A percentile compares a stretch with the other conserved stretches of the same genome.
Conservation (phyloP, 2,888 invertebrate species). For the Drosophila formosana region DNA sequence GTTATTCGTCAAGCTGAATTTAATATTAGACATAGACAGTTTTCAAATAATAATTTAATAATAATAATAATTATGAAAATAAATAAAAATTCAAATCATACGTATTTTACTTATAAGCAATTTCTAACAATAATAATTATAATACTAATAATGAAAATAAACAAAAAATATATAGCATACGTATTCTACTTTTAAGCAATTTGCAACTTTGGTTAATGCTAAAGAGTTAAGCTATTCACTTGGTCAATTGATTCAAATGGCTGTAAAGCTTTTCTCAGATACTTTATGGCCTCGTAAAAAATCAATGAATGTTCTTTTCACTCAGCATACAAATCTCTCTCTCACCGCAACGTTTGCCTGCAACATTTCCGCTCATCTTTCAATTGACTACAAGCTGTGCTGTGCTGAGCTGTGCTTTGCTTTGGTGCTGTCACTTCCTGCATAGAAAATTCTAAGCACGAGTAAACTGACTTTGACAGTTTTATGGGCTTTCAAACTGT, state of each 20-base stretch:
- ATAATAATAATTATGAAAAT: no score
- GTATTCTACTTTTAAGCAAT: neutral
- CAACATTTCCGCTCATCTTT: constrained; percentile 62
- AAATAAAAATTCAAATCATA: no score
- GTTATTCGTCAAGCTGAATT: neutral
- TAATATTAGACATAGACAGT: neutral
- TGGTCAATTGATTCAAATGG: constrained; percentile 31
- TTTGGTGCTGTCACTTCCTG: constrained; percentile 68
- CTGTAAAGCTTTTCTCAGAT: constrained; percentile 22
- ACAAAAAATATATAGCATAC: no score
- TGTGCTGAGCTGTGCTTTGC: constrained; percentile 15
- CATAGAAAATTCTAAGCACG: constrained; percentile 63
- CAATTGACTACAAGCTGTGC: constrained; percentile 36
- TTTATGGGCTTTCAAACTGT: constrained; percentile 85
- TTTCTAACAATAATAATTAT: no score
- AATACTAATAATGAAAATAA: no score
- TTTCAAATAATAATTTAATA: no score
- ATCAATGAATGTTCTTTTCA: constrained; percentile 32
- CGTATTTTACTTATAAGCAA: neutral
- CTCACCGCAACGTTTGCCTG: constrained; percentile 21
- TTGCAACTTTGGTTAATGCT: neutral
- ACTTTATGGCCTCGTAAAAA: constrained; percentile 26
- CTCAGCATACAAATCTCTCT: constrained; percentile 5
- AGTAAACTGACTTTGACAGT: constrained; percentile 81
- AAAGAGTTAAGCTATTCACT: constrained; percentile 8